A percentile compares a stretch with the other conserved stretches of the same genome.
phyloP scores from a whole-genome alignment of 2,113 vertebrate species.

The Microtus montanus region DNA sequence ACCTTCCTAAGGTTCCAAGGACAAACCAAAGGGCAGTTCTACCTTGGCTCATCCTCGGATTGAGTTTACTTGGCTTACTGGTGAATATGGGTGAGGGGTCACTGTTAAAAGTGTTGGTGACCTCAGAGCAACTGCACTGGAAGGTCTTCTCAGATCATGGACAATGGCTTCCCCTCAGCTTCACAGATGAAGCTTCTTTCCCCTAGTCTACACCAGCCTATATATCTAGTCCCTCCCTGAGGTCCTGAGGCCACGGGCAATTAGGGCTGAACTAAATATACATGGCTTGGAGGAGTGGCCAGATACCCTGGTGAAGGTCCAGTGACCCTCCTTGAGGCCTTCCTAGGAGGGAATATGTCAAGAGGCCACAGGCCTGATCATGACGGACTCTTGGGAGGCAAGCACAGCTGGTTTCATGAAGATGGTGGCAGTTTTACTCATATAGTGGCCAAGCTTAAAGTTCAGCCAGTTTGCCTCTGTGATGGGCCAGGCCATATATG shows the following conservation, averaged over 20 bases:
- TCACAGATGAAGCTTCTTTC: background rate
- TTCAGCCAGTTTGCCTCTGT: background rate
- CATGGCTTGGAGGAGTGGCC: background rate
- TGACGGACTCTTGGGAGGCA: background rate
- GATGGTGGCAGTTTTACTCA: background rate
- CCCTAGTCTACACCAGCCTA: background rate
- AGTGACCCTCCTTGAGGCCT: background rate
- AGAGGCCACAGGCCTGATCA: background rate
- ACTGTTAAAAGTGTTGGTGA: background rate
- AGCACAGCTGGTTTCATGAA: background rate
- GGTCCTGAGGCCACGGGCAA: background rate
- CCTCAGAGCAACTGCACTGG: background rate
- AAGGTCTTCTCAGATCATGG: background rate
- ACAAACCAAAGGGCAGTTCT: background rate
- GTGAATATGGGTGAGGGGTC: background rate
- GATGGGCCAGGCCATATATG: background rate
- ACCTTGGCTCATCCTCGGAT: background rate
- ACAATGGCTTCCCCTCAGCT: background rate
- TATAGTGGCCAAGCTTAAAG: background rate
- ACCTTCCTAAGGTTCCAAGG: background rate
- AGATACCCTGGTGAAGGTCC: background rate
- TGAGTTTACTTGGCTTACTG: background rate
- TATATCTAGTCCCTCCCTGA: background rate
- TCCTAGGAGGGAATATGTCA: background rate
- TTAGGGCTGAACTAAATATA: background rate